phyloP scores from a whole-genome alignment of 2,113 vertebrate species.

The Phrynosoma platyrhinos region DNA sequence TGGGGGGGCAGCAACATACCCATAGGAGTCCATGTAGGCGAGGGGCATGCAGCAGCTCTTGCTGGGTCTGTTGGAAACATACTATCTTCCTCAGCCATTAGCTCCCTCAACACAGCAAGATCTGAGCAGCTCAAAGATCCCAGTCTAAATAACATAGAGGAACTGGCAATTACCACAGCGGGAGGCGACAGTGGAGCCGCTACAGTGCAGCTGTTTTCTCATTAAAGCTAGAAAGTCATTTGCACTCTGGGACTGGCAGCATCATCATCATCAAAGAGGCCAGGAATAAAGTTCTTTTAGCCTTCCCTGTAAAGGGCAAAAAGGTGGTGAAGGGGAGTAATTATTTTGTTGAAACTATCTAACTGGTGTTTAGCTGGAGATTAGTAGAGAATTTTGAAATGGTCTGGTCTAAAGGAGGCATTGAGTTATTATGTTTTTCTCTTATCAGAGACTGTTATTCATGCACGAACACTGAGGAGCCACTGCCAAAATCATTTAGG shows the following conservation, averaged over 20 bases:
- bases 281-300: constrained; percentile 15
- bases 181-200: constrained; percentile 7
- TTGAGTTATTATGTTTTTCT: too few relatives aligned
- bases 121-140: constrained; percentile 19
- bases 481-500: background rate
- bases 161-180: constrained; percentile 37
- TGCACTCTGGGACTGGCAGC: constrained; percentile 21
- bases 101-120: constrained; percentile 32
- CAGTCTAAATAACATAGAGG: constrained; percentile 30
- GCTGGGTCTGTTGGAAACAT: background rate
- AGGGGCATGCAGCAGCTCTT: background rate
- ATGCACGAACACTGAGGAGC: background rate
- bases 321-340: background rate
- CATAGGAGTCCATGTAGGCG: background rate
- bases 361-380: too few relatives aligned
- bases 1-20: background rate
- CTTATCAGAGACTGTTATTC: background rate
- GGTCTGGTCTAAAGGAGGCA: background rate
- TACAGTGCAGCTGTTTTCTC: constrained; percentile 33
- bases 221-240: constrained; percentile 43
- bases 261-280: constrained; percentile 7
- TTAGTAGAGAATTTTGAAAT: background rate
- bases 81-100: constrained; percentile 20
- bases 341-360: background rate
- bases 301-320: background rate